Base-by-base conservation (phyloP, 2,113 vertebrate genomes). In the Rhinogobius similis region DNA sequence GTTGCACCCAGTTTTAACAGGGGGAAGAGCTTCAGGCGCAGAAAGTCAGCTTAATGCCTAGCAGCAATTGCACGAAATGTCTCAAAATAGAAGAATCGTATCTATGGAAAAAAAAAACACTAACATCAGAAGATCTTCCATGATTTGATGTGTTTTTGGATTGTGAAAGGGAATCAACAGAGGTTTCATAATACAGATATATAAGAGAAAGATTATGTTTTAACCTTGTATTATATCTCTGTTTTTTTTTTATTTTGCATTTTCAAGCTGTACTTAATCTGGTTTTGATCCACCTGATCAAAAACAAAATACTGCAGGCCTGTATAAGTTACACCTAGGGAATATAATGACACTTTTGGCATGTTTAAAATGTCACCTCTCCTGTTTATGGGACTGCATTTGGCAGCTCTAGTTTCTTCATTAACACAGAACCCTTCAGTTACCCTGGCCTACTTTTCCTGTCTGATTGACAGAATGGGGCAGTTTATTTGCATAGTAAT, bases 401-500 rank as follows among this genome's bases (percentile, higher is more conserved):
- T 69, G 36, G 75, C 58, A 77, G 70, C 80, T 72, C 46, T 68
- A 13, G 70, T n/a, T 61, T 62, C 43, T 65, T 80, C 67, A 78
- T 78, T 78, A 79, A 75, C 65, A 70, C 68, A 64, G 50, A 50
- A 70, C 62, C 39, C 65, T 61, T 20, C 39, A 68, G 27, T 68
- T 74, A 64, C 24, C 6, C 62, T 82, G 86, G 70, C 83, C 90
- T 76, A 91, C 26, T 90, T 92, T 84, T 58, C 63, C 67, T 44
- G 2, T 13, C 6, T 90, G 90, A 90, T 82, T 90, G 91, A 91
- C 84, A 90, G 89, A 90, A 88, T 74, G 67, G 78, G 85, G 77
- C 72, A 82, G 79, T 84, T 77, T 85, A 87, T 91, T 92, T 92
- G 88, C 91, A 92, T 92, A 88, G 71, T 59, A 73, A 89, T 90